Evolutionary conservation across 2,888 invertebrate species (phyloP), one percentile per base, ranked within the genome.

Genomic region (Malthinus flaveolus): DNA sequence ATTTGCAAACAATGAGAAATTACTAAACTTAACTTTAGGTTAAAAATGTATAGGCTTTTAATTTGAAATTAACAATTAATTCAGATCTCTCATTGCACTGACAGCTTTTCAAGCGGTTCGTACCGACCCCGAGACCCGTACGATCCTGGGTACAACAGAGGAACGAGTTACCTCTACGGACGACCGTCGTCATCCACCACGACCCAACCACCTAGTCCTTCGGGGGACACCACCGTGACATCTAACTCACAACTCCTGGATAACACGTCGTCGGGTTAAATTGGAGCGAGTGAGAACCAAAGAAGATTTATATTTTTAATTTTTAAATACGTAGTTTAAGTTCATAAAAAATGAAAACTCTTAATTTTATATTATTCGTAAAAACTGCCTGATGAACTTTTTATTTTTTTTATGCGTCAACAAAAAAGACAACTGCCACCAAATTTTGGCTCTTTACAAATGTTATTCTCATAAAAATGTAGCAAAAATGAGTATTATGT

Each of bases 81-180:
- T 53, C 37, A 45, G 35, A 44, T 47, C 35, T 53, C 37, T 58
- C 42, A 32, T 53, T 52, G 58, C 45, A 12, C 39, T 50, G 46
- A 59, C 59, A 60, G 60, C 45, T 60, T 60, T 56, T 48, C 52
- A 46, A 53, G 56, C 48, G 61, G 62, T 15, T 56, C 61, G 33
- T 68, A 71, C 59, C 67, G 73, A 8, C 72, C 70, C 1, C 65
- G 71, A 45, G 71, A 71, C 67, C 63, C 73, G 65, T 68, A 76
- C 62, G 72, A 74, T 54, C 68, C 70, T 47, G 70, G 71, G 32
- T 69, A 70, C 23, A 74, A 74, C 62, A 68, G 76, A 3, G 81
- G 79, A 23, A 85, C 83, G 8, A 84, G 81, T 66, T 85, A 85
- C 67, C 75, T 85, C 57, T 84, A 83, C 66, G 82, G 82, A 55